Base-by-base conservation (phyloP, 2,797 vertebrate species). In the Zenarchopterus dispar region DNA sequence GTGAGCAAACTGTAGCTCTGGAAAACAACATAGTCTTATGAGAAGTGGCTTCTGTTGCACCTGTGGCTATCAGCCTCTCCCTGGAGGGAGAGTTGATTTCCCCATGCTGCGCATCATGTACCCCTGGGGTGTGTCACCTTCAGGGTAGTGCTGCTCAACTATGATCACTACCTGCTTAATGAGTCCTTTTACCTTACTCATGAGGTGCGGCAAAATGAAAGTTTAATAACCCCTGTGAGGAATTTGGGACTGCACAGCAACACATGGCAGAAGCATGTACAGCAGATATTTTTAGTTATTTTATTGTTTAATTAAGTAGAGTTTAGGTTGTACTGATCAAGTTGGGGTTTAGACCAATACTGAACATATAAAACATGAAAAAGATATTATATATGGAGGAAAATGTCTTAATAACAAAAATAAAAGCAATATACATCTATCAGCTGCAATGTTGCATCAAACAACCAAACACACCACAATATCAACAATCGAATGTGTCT, bases 151-250 rank as follows among this genome's bases (percentile, higher is more conserved):
- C 67, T 68, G 68, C 81, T 86, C 71, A 67, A 65, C 86, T 84
- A 84, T 88, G 89, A 92, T 89, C 76, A 74, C 70, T 70, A 63
- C 72, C 66, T 47, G 54, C 74, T 73, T 89, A 93, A 93, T 92
- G 72, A 92, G 73, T 56, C 62, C 88, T 88, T 91, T 92, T 90
- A 84, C 74, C 62, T 75, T 41, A 56, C 72, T 71, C 79, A 47
- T 28, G 50, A 83, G 67, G 72, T 73, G 56, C 51, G 63, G 44
- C 31, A 39, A 78, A 87, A 82, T 81, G 15, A 82, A 84, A 84
- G 73, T 69, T 76, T 84, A 82, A 88, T 73, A 47, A 70, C 5
- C 51, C 47, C 77, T 41, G 24, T 50, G 54, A 83, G 82, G 62
- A 60, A 24, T 67, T 23, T 17, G 36, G 48, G 41, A 36, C 31